Evolutionary conservation across 2,113 vertebrate genomes (phyloP).

Genomic region (Oreotragus oreotragus): DNA sequence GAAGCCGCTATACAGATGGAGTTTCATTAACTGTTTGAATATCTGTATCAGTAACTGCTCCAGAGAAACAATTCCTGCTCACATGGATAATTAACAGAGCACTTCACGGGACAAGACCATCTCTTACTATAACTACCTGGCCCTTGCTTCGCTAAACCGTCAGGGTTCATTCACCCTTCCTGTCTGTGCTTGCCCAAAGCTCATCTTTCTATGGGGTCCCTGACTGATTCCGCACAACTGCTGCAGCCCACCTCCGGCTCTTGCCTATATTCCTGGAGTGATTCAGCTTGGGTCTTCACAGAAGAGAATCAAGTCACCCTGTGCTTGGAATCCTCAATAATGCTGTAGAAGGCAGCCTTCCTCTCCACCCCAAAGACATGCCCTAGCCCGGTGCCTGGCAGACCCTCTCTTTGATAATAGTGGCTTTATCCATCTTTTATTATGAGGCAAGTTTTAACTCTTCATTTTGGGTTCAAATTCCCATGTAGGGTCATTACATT

Average conservation of each 20-base stretch:
- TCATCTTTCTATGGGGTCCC: neutral
- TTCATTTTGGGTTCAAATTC: neutral
- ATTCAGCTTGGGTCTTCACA: neutral
- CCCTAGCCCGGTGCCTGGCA: neutral
- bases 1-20: constrained; percentile 57
- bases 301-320: neutral
- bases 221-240: neutral
- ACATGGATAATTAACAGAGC: constrained; percentile 59
- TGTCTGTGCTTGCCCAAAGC: neutral
- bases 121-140: neutral
- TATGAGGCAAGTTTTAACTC: neutral
- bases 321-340: neutral
- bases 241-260: neutral
- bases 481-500: neutral
- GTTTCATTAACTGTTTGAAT: constrained; percentile 69
- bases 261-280: neutral
- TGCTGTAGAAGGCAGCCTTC: neutral
- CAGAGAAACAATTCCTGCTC: constrained; percentile 55
- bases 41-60: constrained; percentile 66
- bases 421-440: neutral
- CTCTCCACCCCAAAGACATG: neutral
- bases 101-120: constrained; percentile 24
- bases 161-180: constrained; percentile 3
- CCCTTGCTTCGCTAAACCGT: constrained; percentile 14
- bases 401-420: neutral